Base-by-base conservation (phyloP, 2,797 vertebrate species). In the Notamacropus eugenii region DNA sequence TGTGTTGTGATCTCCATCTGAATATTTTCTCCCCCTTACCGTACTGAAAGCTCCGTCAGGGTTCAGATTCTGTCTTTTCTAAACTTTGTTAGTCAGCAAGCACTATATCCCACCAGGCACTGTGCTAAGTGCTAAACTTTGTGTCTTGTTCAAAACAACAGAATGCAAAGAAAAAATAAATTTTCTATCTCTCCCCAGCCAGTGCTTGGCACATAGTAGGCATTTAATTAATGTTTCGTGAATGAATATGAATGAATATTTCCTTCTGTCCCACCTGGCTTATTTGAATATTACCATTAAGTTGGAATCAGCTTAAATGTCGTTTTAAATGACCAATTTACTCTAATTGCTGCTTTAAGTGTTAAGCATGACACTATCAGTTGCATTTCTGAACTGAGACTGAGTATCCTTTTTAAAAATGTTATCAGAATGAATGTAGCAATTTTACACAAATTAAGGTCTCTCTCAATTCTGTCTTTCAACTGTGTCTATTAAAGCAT, bases 401-500 rank as follows among this genome's bases (percentile, higher is more conserved):
- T 52, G 50, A 54, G 46, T 52, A 54, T 54, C 54, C 90, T 90
- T 90, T 90, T 54, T 54, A 12, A 13, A 90, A 54, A 90, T 90
- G 90, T 90, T 90, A 90, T 54, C 90, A 54, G 90, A 54, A 90
- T 90, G 90, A 90, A 90, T 52, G 54, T 54, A 54, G 90, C 90
- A 91, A 91, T 91, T 91, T 91, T 91, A 91, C 54, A 54, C 34
- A 91, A 91, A 91, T 55, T 46, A 54, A 55, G 50, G 90, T 91
- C 90, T 27, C 34, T 87, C 87, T 31, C 50, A 40, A 82, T 54
- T 54, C 52, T 31, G 90, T 27, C 90, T 91, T 54, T 90, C 24
- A 90, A 90, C 52, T 34, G 87, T 24, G 31, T 91, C 90, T 82
- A 82, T 55, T 31, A 91, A 54, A 91, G 90, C 50, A 22, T 54